A percentile compares a stretch with the other conserved stretches of the same genome.
Evolutionary conservation across 2,888 invertebrate genomes (phyloP).

Genomic region (Suillia variegata): DNA sequence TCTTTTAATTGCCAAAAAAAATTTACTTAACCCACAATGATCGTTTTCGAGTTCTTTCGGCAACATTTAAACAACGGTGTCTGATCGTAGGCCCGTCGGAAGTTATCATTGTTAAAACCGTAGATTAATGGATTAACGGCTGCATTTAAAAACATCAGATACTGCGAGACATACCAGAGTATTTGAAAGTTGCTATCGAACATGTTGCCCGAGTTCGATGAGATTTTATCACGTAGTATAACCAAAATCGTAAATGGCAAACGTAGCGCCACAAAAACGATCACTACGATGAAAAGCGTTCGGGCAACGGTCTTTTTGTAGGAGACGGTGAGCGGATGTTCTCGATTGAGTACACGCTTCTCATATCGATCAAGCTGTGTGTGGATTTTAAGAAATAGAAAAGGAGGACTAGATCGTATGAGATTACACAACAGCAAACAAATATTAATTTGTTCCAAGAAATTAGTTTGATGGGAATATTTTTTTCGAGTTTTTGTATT

Average conservation of each 20-base stretch:
- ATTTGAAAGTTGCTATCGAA: constrained; percentile 64
- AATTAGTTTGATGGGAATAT: too few species aligned
- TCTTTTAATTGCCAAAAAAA: too few species aligned
- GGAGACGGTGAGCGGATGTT: constrained; percentile 67
- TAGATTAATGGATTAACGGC: constrained; percentile 80
- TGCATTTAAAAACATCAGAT: constrained; percentile 73
- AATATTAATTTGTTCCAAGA: too few species aligned
- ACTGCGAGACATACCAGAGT: constrained; percentile 73
- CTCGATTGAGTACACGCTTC: constrained; percentile 66
- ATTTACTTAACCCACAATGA: not conserved
- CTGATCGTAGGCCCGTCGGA: constrained; percentile 69
- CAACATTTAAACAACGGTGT: constrained; percentile 62
- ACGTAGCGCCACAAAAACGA: constrained; percentile 72
- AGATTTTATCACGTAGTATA: constrained; percentile 64
- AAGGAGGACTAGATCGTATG: not conserved
- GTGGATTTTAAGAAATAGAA: constrained; percentile 38
- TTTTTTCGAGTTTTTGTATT: too few species aligned
- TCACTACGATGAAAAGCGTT: constrained; percentile 72
- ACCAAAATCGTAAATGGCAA: constrained; percentile 76
- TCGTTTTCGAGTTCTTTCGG: constrained; percentile 20
- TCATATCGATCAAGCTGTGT: constrained; percentile 70
- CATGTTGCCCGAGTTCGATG: constrained; percentile 31
- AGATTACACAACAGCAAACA: too few species aligned
- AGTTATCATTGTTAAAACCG: constrained; percentile 74
- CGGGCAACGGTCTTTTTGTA: constrained; percentile 73